Base-by-base conservation (phyloP, 2,888 invertebrate species). In the Tetheella fluctuosa region DNA sequence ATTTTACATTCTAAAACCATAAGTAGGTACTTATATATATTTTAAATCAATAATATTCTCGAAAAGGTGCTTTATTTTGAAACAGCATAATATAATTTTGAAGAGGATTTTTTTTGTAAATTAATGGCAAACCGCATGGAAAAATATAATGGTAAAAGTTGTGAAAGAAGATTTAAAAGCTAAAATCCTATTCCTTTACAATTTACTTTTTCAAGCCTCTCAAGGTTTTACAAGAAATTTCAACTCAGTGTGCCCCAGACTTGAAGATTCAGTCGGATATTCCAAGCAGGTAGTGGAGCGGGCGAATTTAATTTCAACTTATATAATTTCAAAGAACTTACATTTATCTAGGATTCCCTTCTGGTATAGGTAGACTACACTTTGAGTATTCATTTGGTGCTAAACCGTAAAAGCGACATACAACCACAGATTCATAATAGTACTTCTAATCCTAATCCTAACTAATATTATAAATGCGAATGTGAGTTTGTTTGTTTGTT, bases 301-400 rank as follows among this genome's bases (percentile, higher is more conserved):
- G 67, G 73, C 70, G 78, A 80, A 81, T 80, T 80, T 80, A 80
- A 80, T 81, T 73, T 69, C 71, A 76, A 81, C 79, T 81, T 81
- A 66, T 78, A 74, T 80, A 80, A 81, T 81, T 76, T 76, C 58
- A 53, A 12, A 59, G 53, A 58, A 68, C 64, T 70, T 71, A 66
- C 55, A 34, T 34, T 55, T 55, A 54, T 55, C 34, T 37, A 1
- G 48, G 10, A n/a, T 42, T 39, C 54, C 54, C 13, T 55, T 34
- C 1, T 17, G 20, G 17, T 48, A 2, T 20, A 48, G 10, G 48
- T 10, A 1, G 48, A 48, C 48, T 20, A n/a, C 48, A 48, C 48
- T 48, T 17, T 48, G 48, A 48, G 20, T 17, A 2, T 10, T 0
- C 48, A 8, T 42, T n/a, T n/a, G n/a, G n/a, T n/a, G n/a, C n/a